Evolutionary conservation across 2,113 vertebrate genomes (phyloP), one percentile per base, ranked within the genome.

Genomic region (Tetraodon nigroviridis): DNA sequence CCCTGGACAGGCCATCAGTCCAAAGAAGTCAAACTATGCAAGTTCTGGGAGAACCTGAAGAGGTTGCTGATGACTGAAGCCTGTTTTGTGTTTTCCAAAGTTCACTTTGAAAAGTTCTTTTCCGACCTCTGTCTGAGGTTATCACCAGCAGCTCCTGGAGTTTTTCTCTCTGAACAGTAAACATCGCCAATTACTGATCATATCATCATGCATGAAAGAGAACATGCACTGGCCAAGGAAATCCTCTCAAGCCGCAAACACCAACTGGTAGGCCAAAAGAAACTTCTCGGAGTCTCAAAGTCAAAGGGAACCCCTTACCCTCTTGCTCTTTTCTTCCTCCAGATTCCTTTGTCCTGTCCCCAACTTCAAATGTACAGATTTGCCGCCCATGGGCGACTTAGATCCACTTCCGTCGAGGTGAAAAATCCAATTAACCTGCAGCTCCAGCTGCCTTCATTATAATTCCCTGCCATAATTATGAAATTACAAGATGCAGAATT

Each of bases 401-500:
- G 86, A 88, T 87, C 83, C 63, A 64, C 83, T 85, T 74, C 83
- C 76, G 67, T 78, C 40, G 86, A 90, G 89, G 89, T 89, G 87
- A 90, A 88, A 88, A 87, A 87, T 87, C 81, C 83, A 89, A 90
- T 90, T 90, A 90, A 89, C 89, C 89, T 84, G 75, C 82, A 82
- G 87, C 89, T 83, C 83, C 67, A 64, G 80, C 85, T 82, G 83
- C 84, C 84, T 84, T 74, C 81, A 54, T 75, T 86, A 86, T 90
- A 90, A 90, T 89, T 85, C 87, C 83, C 79, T 83, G 70, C 83
- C 83, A 89, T 90, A 89, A 90, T 90, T 88, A 90, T 87, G 82
- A 88, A 88, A 89, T 88, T 87, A 87, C 82, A 69, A 86, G 84
- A 89, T 87, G 83, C 86, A 85, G 85, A 81, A 84, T 89, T 90